Conservation (phyloP, 2,113 vertebrate species). For the Cinclus cinclus region DNA sequence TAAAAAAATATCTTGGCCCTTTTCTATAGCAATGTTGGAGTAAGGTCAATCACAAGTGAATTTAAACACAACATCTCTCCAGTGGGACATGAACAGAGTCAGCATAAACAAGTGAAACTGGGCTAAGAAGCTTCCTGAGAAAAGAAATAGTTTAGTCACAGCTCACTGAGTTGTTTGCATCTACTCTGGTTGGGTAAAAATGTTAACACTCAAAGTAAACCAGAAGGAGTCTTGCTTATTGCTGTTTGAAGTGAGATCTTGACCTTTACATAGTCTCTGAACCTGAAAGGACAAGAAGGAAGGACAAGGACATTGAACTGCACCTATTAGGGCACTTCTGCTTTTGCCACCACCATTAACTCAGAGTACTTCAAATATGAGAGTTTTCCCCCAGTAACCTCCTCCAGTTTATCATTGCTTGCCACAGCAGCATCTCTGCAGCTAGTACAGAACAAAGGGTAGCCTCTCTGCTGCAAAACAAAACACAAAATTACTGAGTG, state of each 20-base stretch:
- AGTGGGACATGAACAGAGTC: not conserved
- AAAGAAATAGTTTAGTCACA: not conserved
- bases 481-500: not conserved
- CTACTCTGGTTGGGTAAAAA: not conserved
- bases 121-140: not conserved
- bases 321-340: not conserved
- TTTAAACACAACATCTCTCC: constrained; percentile 21
- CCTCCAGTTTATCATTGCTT: not conserved
- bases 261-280: not conserved
- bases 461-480: not conserved
- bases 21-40: not conserved
- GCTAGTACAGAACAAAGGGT: not conserved
- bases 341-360: not conserved
- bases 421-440: not conserved
- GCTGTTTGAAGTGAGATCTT: not conserved
- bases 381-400: not conserved
- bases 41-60: constrained; percentile 47
- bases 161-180: not conserved
- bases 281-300: not conserved
- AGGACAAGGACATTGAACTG: not conserved
- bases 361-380: not conserved
- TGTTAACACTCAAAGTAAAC: not conserved
- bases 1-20: constrained; percentile 34
- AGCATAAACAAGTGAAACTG: not conserved
- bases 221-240: not conserved